These are phyloP conservation scores for Hemaris fuciformis DNA, from an alignment of 2,888 invertebrate species.

Conservation along the genomic window DNA sequence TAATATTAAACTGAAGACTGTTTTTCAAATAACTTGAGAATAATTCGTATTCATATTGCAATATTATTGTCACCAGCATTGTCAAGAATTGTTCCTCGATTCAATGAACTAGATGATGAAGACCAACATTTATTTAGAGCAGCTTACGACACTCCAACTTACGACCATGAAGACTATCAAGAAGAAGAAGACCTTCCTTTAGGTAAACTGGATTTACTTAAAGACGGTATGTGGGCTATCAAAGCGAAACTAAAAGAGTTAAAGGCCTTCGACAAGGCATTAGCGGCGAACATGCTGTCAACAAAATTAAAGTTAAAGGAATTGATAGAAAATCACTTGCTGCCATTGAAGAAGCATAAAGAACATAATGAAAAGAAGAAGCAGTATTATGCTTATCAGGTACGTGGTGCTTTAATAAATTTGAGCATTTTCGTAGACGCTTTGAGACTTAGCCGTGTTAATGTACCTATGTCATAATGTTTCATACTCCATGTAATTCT, in stretches of 20 bases:
- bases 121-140: slow-evolving; percentile 65
- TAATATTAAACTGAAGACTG: no score
- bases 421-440: no score
- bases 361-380: slow-evolving; percentile 52
- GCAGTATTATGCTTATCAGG: slow-evolving; percentile 49
- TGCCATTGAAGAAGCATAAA: slow-evolving; percentile 50
- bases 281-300: slow-evolving; percentile 61
- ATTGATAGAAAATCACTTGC: slow-evolving; percentile 45
- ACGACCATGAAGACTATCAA: slow-evolving; percentile 55
- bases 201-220: slow-evolving; percentile 64
- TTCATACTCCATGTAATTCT: no score
- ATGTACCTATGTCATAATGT: no score
- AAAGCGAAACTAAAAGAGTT: slow-evolving; percentile 68
- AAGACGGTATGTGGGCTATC: slow-evolving; percentile 67
- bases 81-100: slow-evolving; percentile 52
- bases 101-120: slow-evolving; percentile 61
- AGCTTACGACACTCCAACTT: slow-evolving; percentile 64
- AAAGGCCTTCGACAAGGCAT: slow-evolving; percentile 65
- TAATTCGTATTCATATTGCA: background rate
- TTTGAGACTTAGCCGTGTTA: no score
- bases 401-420: background rate
- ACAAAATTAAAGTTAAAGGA: slow-evolving; percentile 69
- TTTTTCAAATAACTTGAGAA: background rate
- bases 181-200: slow-evolving; percentile 48
- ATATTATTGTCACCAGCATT: slow-evolving; percentile 36